Evolutionary conservation across 2,797 vertebrate species (phyloP).

Genomic region (Acipenser ruthenus): DNA sequence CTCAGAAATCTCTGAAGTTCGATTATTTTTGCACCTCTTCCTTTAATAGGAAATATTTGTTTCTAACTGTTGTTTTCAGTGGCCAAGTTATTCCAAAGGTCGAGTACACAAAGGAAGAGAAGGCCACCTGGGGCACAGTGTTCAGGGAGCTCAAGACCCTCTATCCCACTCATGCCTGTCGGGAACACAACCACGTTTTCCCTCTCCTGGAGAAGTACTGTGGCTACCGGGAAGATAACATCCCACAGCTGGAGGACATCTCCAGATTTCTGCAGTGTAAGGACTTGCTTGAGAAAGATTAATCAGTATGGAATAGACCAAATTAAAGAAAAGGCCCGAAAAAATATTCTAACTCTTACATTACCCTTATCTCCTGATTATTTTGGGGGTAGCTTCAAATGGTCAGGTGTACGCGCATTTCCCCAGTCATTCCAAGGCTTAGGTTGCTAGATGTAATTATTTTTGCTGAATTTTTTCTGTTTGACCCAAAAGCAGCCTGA

Average conservation of each 20-base stretch:
- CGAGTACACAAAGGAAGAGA: slow-evolving; percentile 81
- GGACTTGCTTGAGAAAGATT: slow-evolving; percentile 19
- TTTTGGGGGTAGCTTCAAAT: too few species aligned
- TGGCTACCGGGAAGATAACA: slow-evolving; percentile 83
- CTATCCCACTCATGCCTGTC: slow-evolving; percentile 90
- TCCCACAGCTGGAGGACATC: slow-evolving; percentile 91
- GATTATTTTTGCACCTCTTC: too few species aligned
- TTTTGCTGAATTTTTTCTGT: too few species aligned
- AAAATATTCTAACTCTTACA: too few species aligned
- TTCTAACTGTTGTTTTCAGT: slow-evolving; percentile 41
- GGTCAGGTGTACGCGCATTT: too few species aligned
- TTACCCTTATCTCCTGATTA: too few species aligned
- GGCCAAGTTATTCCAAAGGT: slow-evolving; percentile 79
- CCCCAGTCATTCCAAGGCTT: too few species aligned
- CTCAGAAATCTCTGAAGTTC: too few species aligned
- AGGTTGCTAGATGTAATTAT: too few species aligned
- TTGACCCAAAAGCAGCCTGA: too few species aligned
- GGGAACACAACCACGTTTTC: slow-evolving; percentile 88
- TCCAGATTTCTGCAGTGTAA: slow-evolving; percentile 88
- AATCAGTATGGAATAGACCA: too few species aligned
- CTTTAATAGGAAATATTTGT: not conserved
- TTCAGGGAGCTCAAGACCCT: slow-evolving; percentile 86
- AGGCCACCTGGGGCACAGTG: slow-evolving; percentile 80
- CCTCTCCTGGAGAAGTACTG: slow-evolving; percentile 96
- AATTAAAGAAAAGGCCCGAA: too few species aligned